Evolutionary conservation across 2,888 invertebrate species (phyloP).

Genomic region (Pemphredon lugubris): DNA sequence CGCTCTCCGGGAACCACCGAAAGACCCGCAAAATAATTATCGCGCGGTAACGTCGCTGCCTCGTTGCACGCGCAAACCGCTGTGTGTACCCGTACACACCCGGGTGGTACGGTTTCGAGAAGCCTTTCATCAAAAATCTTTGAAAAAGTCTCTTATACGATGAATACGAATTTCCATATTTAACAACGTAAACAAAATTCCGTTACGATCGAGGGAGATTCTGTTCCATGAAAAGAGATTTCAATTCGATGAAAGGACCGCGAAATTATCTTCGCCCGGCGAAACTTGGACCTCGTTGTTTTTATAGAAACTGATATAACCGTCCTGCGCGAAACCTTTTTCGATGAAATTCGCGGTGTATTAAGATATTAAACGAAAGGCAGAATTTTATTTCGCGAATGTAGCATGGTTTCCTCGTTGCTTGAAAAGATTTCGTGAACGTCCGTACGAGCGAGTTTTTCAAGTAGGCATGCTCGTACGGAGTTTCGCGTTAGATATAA

Average conservation of each 20-base stretch:
- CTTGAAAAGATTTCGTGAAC: neutral
- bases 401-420: too few relatives aligned
- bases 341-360: too few relatives aligned
- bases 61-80: neutral
- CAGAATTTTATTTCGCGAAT: too few relatives aligned
- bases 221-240: constrained; percentile 1
- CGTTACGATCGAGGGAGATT: neutral
- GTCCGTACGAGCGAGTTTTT: neutral
- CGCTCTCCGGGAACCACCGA: neutral
- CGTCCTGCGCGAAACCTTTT: neutral
- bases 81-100: neutral
- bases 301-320: neutral
- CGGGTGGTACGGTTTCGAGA: neutral
- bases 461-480: too few relatives aligned
- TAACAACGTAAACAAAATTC: neutral
- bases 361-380: too few relatives aligned
- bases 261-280: neutral
- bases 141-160: neutral
- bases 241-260: neutral
- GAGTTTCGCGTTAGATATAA: too few relatives aligned
- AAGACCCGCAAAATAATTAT: constrained; percentile 23
- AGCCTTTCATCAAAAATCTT: neutral
- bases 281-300: neutral
- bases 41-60: neutral
- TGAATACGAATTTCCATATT: neutral